These are phyloP conservation scores for Papilio machaon DNA, from an alignment of 1,140 invertebrate species.

Conservation along the genomic window DNA sequence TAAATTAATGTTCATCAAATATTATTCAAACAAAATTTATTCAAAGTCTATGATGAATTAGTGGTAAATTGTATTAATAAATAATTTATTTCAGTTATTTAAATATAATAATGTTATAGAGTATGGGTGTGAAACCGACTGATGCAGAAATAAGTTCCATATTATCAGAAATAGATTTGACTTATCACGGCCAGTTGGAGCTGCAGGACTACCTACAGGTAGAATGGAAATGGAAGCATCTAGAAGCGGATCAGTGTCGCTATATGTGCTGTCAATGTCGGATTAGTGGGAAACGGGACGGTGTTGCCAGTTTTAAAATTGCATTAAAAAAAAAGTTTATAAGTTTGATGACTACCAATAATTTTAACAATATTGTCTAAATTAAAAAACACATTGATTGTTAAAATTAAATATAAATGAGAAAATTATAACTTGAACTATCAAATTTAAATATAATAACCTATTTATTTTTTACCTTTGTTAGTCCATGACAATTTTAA, in stretches of 20 bases:
- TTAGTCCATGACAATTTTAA: not conserved
- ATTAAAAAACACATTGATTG: too few species aligned
- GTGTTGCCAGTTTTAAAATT: slow-evolving; percentile 18
- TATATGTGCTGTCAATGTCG: slow-evolving; percentile 32
- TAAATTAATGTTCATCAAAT: too few species aligned
- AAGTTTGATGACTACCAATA: too few species aligned
- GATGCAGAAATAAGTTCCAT: slow-evolving; percentile 85
- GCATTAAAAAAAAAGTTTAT: not conserved
- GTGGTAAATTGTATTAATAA: not conserved
- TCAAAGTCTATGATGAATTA: not conserved
- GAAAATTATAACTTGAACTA: too few species aligned
- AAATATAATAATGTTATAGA: slow-evolving; percentile 78
- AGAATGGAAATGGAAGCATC: slow-evolving; percentile 57
- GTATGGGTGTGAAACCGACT: slow-evolving; percentile 84
- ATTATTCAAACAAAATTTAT: too few species aligned
- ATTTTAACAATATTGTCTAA: too few species aligned
- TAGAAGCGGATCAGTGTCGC: slow-evolving; percentile 39
- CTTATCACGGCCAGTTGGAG: slow-evolving; percentile 87
- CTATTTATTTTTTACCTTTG: not conserved
- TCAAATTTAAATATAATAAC: not conserved
- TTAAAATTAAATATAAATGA: too few species aligned
- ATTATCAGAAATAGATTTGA: slow-evolving; percentile 86
- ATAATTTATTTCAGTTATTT: slow-evolving; percentile 41
- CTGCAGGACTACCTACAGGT: slow-evolving; percentile 89
- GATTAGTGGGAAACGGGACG: slow-evolving; percentile 20